These are phyloP conservation scores for Coecobrya sp. DNA, from an alignment of 2,888 invertebrate genomes.

Conservation along the genomic window DNA sequence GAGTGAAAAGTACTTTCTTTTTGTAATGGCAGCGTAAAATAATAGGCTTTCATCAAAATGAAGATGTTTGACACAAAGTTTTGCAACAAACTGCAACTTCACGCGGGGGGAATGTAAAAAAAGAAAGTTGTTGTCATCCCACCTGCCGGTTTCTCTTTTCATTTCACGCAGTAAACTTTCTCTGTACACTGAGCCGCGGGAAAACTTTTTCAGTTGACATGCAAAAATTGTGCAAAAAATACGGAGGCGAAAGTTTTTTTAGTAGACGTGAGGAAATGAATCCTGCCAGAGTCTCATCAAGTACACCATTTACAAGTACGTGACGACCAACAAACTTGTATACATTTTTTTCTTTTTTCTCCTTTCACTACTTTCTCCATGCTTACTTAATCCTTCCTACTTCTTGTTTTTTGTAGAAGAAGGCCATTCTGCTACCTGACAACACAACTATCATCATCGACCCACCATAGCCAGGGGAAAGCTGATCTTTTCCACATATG, in stretches of 20 bases:
- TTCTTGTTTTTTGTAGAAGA: background rate
- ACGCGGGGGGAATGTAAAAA: background rate
- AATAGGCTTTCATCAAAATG: background rate
- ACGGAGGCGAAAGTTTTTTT: conserved; percentile 9
- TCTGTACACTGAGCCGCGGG: background rate
- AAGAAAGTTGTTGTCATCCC: conserved; percentile 69
- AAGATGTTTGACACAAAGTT: conserved; percentile 17
- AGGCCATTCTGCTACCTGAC: background rate
- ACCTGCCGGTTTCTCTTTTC: conserved; percentile 63
- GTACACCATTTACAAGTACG: conserved; percentile 56
- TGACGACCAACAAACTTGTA: conserved; percentile 33
- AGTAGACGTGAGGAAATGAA: conserved; percentile 62
- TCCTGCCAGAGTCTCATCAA: conserved; percentile 68
- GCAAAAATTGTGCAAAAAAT: conserved; percentile 52
- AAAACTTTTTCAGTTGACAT: conserved; percentile 43
- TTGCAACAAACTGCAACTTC: background rate
- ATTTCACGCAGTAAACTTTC: background rate
- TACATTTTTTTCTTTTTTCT: background rate
- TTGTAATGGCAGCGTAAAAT: background rate
- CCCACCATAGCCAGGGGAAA: background rate
- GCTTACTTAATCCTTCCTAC: background rate
- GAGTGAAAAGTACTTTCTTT: too few relatives aligned
- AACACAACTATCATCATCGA: background rate
- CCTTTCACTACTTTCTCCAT: background rate
- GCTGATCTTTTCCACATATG: background rate